Percentiles rank a stretch among this genome's conserved stretches.
Evolutionary conservation across 2,888 invertebrate species (phyloP).

Genomic region (Barypeithes pellucidus): DNA sequence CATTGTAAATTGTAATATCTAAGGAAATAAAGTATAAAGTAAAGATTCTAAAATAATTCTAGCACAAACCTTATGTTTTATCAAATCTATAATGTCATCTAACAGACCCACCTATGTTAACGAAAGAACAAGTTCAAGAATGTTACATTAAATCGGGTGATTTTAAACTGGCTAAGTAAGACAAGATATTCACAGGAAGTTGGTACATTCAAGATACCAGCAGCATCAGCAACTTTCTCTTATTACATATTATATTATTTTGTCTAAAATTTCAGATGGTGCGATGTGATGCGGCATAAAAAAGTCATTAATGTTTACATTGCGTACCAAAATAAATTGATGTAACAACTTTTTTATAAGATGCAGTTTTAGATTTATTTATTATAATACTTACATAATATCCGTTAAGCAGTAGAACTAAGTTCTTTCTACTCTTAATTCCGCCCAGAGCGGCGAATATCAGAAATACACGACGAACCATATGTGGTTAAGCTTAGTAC

Average conservation of each 20-base stretch:
- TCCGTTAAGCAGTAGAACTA: too few species aligned
- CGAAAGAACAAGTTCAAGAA: neutral
- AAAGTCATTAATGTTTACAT: conserved; percentile 16
- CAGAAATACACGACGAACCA: too few species aligned
- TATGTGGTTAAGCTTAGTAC: too few species aligned
- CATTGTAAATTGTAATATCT: too few species aligned
- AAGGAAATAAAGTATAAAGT: too few species aligned
- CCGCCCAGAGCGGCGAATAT: too few species aligned
- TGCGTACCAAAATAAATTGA: conserved; percentile 4
- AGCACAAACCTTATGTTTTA: neutral
- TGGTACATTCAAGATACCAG: conserved; percentile 4
- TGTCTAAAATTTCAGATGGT: neutral
- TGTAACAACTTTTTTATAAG: neutral
- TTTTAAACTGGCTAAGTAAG: neutral
- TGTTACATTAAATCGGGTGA: neutral
- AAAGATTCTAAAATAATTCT: neutral
- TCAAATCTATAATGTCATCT: neutral
- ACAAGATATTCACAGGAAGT: conserved; percentile 33
- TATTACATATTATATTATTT: conserved; percentile 1
- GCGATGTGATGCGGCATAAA: neutral
- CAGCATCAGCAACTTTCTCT: conserved; percentile 30
- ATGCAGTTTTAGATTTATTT: neutral
- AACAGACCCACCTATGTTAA: neutral
- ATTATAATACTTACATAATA: neutral
- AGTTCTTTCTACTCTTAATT: too few species aligned